Percentiles rank a stretch among this genome's conserved stretches.
Evolutionary conservation across 2,113 vertebrate genomes (phyloP).

Genomic region (Psittacula cyanocephala): DNA sequence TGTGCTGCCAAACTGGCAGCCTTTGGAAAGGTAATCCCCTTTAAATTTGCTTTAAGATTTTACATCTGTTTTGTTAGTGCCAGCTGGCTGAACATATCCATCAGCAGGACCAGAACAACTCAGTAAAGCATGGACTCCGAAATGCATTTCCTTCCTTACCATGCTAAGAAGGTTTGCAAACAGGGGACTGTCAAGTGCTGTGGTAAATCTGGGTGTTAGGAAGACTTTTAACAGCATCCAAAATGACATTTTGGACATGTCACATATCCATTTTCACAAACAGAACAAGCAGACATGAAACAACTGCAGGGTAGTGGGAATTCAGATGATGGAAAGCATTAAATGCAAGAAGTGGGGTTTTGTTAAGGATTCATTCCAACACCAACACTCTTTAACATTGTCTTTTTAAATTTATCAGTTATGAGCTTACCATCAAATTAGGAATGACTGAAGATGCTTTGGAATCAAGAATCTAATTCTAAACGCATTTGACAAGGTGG

Average conservation of each 20-base stretch:
- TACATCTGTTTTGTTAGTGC: background rate
- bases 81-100: background rate
- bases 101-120: background rate
- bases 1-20: background rate
- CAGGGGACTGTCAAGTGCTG: background rate
- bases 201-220: background rate
- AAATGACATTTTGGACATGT: background rate
- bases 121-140: background rate
- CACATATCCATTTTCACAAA: background rate
- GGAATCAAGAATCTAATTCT: background rate
- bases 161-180: background rate
- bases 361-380: background rate
- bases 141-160: background rate
- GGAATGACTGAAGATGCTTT: background rate
- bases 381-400: background rate
- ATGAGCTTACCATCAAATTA: background rate
- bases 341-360: background rate
- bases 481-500: background rate
- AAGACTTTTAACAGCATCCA: background rate
- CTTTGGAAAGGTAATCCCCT: background rate
- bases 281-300: background rate
- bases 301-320: background rate
- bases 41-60: background rate
- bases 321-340: background rate
- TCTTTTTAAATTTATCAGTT: background rate